phyloP scores from a whole-genome alignment of 2,888 invertebrate genomes.

The Pycnomerus fuliginosus region DNA sequence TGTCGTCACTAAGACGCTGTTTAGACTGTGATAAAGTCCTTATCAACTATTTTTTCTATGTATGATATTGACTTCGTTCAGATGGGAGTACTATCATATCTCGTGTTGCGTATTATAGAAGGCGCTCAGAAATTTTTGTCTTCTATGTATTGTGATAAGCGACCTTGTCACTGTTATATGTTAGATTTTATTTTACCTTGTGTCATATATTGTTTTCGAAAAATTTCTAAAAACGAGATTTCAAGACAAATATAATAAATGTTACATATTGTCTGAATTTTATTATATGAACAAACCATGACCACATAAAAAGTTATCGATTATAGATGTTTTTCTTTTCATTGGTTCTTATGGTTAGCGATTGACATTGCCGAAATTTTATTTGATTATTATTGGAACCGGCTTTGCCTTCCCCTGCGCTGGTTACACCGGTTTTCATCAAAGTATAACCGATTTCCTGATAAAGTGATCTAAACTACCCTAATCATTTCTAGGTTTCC shows the following conservation, averaged over 20 bases:
- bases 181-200: conserved; percentile 36
- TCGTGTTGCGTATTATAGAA: conserved; percentile 26
- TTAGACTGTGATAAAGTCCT: conserved; percentile 57
- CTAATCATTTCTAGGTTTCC: too few relatives aligned
- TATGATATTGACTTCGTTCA: conserved; percentile 60
- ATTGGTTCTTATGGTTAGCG: too few relatives aligned
- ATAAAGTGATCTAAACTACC: too few relatives aligned
- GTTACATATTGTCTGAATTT: too few relatives aligned
- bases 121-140: conserved; percentile 17
- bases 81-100: conserved; percentile 60
- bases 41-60: conserved; percentile 54
- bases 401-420: too few relatives aligned
- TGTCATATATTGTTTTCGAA: conserved; percentile 40
- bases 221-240: conserved; percentile 28
- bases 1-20: conserved; percentile 46
- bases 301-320: too few relatives aligned
- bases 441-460: too few relatives aligned
- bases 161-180: conserved; percentile 53
- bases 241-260: conserved; percentile 32
- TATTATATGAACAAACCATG: too few relatives aligned
- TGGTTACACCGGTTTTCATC: too few relatives aligned
- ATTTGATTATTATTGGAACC: too few relatives aligned
- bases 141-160: conserved; percentile 48
- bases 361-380: too few relatives aligned
- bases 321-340: too few relatives aligned